Evolutionary conservation across 92 coral and sea anemone species (phyloP), one percentile per base, ranked within the genome.

Genomic region (Phenganax stokvisi): DNA sequence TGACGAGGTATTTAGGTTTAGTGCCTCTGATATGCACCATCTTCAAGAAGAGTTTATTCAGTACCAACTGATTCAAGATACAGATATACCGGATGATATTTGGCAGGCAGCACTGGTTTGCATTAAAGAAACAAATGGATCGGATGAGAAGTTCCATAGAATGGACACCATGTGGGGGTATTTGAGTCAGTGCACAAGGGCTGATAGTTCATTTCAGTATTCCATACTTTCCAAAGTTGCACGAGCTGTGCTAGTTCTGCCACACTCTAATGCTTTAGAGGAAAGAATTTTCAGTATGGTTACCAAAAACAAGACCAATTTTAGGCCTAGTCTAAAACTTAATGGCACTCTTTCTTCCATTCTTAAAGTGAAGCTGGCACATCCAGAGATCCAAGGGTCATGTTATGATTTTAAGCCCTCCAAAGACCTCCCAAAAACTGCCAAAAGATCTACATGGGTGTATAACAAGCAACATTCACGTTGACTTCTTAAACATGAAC

Each of bases 181-280:
- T 37, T 37, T 37, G 47, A 57, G 63, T 12, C 63, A 57, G 63
- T 57, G 63, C 63, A 57, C 12, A 57, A 57, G 63, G 63, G 63
- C 63, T 57, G 63, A 11, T 57, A 8, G 17, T 11, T 12, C 63
- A 11, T 57, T n/a, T 1, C 47, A 37, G 47, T 57, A 57, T n/a
- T 57, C 15, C 17, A 57, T 57, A 57, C 17, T 57, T 57, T 12
- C 63, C 63, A 57, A 57, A 57, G 63, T 57, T 57, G 12, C 12
- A 57, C 63, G 63, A 57, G 63, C 63, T n/a, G 63, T 57, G 63
- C 63, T 57, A 57, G 63, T 57, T 57, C 63, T 57, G 63, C 63
- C 63, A 57, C 63, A 57, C 63, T 57, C 63, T 57, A 57, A 57
- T 57, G 63, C 63, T 57, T 57, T 8, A 57, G 63, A 57, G 63